A percentile compares a stretch with the other conserved stretches of the same genome.
Conservation (phyloP, 2,888 invertebrate genomes). For the Ophion slaviceki region DNA sequence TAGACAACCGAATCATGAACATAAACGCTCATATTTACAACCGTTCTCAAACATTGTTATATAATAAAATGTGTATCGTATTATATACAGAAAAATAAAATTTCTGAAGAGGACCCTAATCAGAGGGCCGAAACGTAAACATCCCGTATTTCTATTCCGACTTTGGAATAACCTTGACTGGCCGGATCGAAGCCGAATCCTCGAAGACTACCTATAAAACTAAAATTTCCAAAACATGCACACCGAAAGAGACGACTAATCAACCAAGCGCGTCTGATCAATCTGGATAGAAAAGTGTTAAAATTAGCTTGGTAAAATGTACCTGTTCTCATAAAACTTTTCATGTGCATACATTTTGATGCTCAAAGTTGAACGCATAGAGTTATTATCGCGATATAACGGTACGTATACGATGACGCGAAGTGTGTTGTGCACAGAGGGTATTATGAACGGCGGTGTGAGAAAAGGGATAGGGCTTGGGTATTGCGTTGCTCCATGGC, state of each 20-base stretch:
- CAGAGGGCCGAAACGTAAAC: too few relatives aligned
- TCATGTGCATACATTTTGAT: background rate
- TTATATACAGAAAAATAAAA: too few relatives aligned
- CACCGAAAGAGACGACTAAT: slow-evolving; percentile 25
- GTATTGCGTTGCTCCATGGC: slow-evolving; percentile 21
- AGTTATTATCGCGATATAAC: slow-evolving; percentile 63
- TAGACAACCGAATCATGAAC: too few relatives aligned
- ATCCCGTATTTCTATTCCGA: too few relatives aligned
- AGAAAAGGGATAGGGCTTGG: slow-evolving; percentile 35
- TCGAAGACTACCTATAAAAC: too few relatives aligned
- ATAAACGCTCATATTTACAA: too few relatives aligned
- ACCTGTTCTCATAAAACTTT: background rate
- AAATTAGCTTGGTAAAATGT: background rate
- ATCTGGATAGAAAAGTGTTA: background rate
- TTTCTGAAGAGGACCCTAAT: too few relatives aligned
- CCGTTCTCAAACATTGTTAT: too few relatives aligned
- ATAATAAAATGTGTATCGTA: too few relatives aligned
- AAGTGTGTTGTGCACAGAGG: slow-evolving; percentile 12
- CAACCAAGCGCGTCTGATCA: background rate
- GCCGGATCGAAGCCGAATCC: too few relatives aligned
- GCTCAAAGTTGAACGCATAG: slow-evolving; percentile 37
- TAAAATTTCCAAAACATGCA: slow-evolving; percentile 13
- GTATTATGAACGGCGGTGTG: slow-evolving; percentile 13
- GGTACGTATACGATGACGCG: slow-evolving; percentile 4
- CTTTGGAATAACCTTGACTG: too few relatives aligned